phyloP scores from a whole-genome alignment of 2,797 vertebrate genomes.

The Semaprochilodus insignis region DNA sequence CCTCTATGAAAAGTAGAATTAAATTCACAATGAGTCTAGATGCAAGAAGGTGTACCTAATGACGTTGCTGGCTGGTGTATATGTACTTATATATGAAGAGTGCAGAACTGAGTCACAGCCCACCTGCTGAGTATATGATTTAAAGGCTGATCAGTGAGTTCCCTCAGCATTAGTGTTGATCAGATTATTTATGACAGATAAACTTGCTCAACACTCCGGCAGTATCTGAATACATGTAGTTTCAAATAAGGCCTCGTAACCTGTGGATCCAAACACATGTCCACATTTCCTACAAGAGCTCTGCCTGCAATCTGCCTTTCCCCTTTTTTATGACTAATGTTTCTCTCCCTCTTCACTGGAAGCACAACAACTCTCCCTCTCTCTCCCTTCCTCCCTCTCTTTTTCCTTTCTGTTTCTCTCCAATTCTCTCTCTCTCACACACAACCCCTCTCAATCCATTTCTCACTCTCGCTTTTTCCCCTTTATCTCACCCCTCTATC shows the following conservation, averaged over 20 bases:
- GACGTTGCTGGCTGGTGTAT: too few species aligned
- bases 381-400: conserved; percentile 13
- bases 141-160: too few species aligned
- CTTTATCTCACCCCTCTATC: too few species aligned
- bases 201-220: background rate
- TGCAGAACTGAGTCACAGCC: too few species aligned
- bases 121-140: too few species aligned
- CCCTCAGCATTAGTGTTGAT: background rate
- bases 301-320: conserved; percentile 2
- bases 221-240: too few species aligned
- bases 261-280: background rate
- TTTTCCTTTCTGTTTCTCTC: background rate
- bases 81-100: too few species aligned
- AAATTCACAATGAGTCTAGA: too few species aligned
- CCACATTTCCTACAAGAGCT: background rate
- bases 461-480: too few species aligned
- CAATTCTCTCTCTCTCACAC: background rate
- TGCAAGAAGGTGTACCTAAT: too few species aligned
- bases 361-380: conserved; percentile 8
- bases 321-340: conserved; percentile 14
- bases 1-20: too few species aligned
- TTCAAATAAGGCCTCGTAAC: background rate
- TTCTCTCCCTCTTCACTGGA: conserved; percentile 14
- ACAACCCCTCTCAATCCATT: too few species aligned
- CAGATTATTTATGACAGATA: background rate